Evolutionary conservation across 2,797 vertebrate genomes (phyloP).

Genomic region (Trichosurus vulpecula): DNA sequence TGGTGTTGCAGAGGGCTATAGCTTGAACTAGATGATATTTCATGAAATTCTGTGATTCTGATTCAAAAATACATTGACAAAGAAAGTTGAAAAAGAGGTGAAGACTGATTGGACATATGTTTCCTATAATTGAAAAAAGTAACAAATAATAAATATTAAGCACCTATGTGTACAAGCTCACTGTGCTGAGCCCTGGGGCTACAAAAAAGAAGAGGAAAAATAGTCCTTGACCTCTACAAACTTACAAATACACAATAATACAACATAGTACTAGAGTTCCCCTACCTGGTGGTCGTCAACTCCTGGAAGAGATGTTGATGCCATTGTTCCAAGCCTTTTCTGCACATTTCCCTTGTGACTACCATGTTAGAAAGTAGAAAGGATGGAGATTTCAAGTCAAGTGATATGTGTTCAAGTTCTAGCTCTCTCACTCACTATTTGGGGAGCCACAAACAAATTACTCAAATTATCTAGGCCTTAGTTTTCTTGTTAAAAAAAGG

Average conservation of each 20-base stretch:
- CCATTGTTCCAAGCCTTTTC: no score
- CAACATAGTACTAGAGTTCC: neutral
- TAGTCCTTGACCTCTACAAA: neutral
- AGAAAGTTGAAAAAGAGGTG: neutral
- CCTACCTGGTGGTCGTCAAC: neutral
- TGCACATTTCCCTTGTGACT: neutral
- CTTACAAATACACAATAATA: neutral
- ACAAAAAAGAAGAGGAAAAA: neutral
- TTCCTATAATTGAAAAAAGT: neutral
- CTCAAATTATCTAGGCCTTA: neutral
- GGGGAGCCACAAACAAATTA: neutral
- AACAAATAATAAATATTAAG: neutral
- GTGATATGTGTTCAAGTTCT: neutral
- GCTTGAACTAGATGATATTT: neutral
- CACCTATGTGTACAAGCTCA: no score
- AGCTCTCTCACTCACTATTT: neutral
- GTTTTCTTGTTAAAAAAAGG: neutral
- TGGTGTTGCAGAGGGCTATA: neutral
- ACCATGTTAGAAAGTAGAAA: neutral
- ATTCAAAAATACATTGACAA: neutral
- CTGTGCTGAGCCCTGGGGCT: neutral
- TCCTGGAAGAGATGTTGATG: neutral
- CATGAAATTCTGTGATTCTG: neutral
- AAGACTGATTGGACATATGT: neutral
- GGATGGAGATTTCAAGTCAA: neutral